Evolutionary conservation across 2,888 invertebrate species (phyloP).

Genomic region (Lasioglossum vierecki): DNA sequence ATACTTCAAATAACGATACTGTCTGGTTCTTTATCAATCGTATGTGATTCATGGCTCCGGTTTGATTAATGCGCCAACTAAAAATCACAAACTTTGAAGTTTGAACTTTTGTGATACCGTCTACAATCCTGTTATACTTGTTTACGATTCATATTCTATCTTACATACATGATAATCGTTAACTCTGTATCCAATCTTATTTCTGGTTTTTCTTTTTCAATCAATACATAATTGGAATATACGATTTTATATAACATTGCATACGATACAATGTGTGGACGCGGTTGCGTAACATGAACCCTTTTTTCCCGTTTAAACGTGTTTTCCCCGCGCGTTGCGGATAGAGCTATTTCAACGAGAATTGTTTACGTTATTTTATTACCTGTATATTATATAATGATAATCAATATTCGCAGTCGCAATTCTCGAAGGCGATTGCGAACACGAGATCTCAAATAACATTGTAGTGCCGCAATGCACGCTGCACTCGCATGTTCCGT

Average conservation of each 20-base stretch:
- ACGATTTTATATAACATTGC: neutral
- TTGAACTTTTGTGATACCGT: slow-evolving; percentile 64
- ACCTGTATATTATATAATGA: slow-evolving; percentile 7
- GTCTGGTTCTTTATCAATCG: slow-evolving; percentile 33
- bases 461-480: neutral
- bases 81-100: slow-evolving; percentile 72
- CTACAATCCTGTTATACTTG: neutral
- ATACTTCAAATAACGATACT: slow-evolving; percentile 18
- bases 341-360: neutral
- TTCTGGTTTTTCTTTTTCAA: neutral
- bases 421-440: neutral
- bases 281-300: neutral
- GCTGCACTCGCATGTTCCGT: neutral
- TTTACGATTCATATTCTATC: neutral
- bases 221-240: neutral
- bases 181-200: neutral
- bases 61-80: slow-evolving; percentile 21
- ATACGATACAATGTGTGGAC: neutral
- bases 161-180: neutral
- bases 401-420: slow-evolving; percentile 1
- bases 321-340: neutral
- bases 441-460: neutral
- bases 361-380: neutral
- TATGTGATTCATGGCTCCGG: neutral
- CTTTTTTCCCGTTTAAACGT: neutral